Base-by-base conservation (phyloP, 2,888 invertebrate genomes). In the Hylaea fasciaria region DNA sequence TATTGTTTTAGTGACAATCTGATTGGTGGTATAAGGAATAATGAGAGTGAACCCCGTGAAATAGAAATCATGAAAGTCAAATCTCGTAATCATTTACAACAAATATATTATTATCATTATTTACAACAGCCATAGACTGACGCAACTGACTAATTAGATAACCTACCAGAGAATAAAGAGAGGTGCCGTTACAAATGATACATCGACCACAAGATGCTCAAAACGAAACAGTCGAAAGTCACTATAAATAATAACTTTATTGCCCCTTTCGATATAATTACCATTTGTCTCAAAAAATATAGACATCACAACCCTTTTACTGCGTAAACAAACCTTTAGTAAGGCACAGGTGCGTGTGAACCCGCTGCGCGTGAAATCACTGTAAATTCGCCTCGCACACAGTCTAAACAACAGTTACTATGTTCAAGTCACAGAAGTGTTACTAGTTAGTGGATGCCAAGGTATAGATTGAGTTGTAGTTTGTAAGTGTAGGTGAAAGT, bases 331-430 rank as follows among this genome's bases (percentile, higher is more conserved):
- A 83, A 85, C 69, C 73, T 71, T 73, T 74, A 71, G 69, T 75
- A 75, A 54, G 78, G 76, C 76, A 81, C 83, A 87, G 83, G 82
- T 89, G 89, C 89, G 91, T 90, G 88, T 87, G 88, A 89, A 86
- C 84, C 74, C 80, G 72, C 83, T 81, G 81, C 76, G 86, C 91
- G 89, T 92, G 92, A 92, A 92, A 91, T 92, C 83, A 83, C 80
- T 82, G 86, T 87, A 85, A 86, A 87, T 87, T 87, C 84, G 82
- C 84, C 82, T 80, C 61, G 51, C 56, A 48, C 56, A 53, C 41
- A 60, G 60, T 10, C 55, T 55, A 32, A 9, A n/a, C 28, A 16
- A 57, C n/a, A 50, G 57, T 57, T n/a, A 45, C 49, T 43, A 49
- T 12, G 8, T 9, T 7, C n/a, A 22, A 12, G 29, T n/a, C 47